phyloP scores from a whole-genome alignment of 1,140 invertebrate genomes.

The Drosophila micromelanica region DNA sequence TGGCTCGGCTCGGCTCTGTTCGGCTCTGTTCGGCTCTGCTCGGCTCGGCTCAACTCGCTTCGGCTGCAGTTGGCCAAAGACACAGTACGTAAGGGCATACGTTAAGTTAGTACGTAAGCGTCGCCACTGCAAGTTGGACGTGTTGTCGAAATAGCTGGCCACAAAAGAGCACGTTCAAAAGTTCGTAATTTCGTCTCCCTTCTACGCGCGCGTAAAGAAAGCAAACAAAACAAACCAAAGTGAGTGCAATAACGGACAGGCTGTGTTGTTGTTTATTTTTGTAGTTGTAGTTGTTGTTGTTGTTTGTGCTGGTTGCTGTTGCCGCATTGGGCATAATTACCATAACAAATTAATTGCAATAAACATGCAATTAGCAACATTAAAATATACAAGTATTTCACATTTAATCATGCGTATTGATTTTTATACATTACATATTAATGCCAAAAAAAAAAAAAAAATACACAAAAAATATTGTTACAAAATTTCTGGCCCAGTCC shows the following conservation, averaged over 20 bases:
- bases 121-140: conserved; percentile 49
- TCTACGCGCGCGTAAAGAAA: conserved; percentile 59
- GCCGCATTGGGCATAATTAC: conserved; percentile 54
- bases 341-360: conserved; percentile 70
- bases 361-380: conserved; percentile 65
- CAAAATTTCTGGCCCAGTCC: conserved; percentile 44
- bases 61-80: conserved; percentile 50
- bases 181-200: conserved; percentile 59
- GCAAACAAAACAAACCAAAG: conserved; percentile 56
- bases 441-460: conserved; percentile 39
- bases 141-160: conserved; percentile 19
- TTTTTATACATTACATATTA: conserved; percentile 75
- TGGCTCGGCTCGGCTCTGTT: conserved; percentile 18
- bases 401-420: conserved; percentile 70
- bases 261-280: conserved; percentile 10
- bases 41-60: conserved; percentile 16
- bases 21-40: conserved; percentile 19
- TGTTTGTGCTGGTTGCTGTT: conserved; percentile 26
- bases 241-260: conserved; percentile 58
- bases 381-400: conserved; percentile 52
- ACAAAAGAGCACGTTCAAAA: conserved; percentile 64
- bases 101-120: conserved; percentile 61
- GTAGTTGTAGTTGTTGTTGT: background rate
- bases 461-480: conserved; percentile 47
- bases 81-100: conserved; percentile 26